phyloP scores from a whole-genome alignment of 2,888 invertebrate species.

The Shargacucullia verbasci region DNA sequence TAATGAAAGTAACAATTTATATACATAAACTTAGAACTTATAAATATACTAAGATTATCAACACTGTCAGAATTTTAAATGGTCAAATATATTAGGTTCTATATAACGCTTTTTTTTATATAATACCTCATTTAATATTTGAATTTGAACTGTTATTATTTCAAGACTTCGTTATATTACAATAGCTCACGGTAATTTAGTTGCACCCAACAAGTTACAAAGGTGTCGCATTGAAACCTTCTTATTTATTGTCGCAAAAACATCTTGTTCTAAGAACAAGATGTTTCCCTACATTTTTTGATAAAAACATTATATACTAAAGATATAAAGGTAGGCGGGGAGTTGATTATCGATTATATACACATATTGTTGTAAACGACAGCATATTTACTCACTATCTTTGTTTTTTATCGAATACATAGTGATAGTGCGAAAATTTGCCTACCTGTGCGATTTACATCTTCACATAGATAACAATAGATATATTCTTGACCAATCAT shows the following conservation, averaged over 20 bases:
- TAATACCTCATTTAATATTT: too few species aligned
- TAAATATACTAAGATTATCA: too few species aligned
- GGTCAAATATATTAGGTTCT: too few species aligned
- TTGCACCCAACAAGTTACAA: too few species aligned
- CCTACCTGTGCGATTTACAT: slow-evolving; percentile 28
- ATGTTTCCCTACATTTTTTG: slow-evolving; percentile 11
- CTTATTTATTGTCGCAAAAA: neutral
- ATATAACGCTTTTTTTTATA: too few species aligned
- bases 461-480: slow-evolving; percentile 44
- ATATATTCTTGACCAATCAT: slow-evolving; percentile 44
- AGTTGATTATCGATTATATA: slow-evolving; percentile 42
- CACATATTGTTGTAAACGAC: slow-evolving; percentile 38
- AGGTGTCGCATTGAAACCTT: too few species aligned
- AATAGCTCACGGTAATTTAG: too few species aligned
- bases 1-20: too few species aligned
- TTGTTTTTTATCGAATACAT: slow-evolving; percentile 58
- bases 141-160: too few species aligned
- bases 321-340: slow-evolving; percentile 46
- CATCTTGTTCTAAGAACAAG: slow-evolving; percentile 1
- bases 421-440: slow-evolving; percentile 37
- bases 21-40: too few species aligned
- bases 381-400: slow-evolving; percentile 44
- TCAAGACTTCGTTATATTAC: too few species aligned
- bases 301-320: slow-evolving; percentile 37
- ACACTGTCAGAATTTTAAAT: too few species aligned